Conservation (phyloP, 2,888 invertebrate genomes). For the Cephus runcator region DNA sequence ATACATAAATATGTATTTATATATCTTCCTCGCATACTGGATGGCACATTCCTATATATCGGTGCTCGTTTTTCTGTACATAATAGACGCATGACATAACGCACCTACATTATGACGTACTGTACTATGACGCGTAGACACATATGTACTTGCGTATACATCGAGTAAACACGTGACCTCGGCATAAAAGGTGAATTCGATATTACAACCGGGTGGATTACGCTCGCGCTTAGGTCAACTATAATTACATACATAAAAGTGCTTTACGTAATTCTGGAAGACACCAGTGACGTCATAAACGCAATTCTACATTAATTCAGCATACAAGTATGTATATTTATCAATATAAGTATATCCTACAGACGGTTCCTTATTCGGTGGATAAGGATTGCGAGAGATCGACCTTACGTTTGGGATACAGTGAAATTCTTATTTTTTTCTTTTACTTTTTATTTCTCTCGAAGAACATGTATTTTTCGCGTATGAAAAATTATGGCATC, state of each 20-base stretch:
- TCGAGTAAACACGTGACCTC: neutral
- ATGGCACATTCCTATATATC: conserved; percentile 53
- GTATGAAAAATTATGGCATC: neutral
- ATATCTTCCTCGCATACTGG: conserved; percentile 43
- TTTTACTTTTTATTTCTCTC: neutral
- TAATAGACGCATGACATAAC: conserved; percentile 2
- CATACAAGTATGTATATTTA: neutral
- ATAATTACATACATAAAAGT: neutral
- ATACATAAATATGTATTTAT: neutral
- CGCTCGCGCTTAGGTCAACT: neutral
- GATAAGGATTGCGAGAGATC: neutral
- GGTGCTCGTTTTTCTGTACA: conserved; percentile 32
- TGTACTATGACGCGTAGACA: neutral
- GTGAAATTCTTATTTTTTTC: neutral
- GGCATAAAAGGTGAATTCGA: neutral
- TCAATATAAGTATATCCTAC: neutral
- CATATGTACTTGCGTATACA: neutral
- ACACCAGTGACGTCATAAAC: neutral
- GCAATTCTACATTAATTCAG: neutral
- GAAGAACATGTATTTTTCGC: neutral
- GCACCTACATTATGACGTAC: neutral
- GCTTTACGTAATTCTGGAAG: neutral
- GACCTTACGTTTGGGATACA: neutral
- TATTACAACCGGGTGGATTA: neutral
- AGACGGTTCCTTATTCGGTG: neutral